These are phyloP conservation scores for Dryoscopus gambensis DNA, from an alignment of 2,113 vertebrate species.

Conservation along the genomic window DNA sequence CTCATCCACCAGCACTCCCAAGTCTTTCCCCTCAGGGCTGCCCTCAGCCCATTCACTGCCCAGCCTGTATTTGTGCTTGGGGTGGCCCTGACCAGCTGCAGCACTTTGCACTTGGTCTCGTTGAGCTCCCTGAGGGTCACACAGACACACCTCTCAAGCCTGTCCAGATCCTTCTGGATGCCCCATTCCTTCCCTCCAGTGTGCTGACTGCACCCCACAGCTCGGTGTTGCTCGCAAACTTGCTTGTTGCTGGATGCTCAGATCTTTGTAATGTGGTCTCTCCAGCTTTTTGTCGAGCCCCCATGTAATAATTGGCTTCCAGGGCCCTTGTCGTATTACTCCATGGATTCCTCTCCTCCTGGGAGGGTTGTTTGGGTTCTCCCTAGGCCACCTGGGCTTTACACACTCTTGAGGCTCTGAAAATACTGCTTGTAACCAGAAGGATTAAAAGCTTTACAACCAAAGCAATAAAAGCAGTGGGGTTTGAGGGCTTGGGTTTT, in stretches of 20 bases:
- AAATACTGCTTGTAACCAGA: not conserved
- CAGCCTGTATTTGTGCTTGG: not conserved
- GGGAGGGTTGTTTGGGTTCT: not conserved
- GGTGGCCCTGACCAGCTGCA: not conserved
- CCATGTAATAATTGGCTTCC: not conserved
- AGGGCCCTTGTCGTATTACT: not conserved
- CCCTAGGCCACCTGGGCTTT: not conserved
- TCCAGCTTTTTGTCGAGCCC: not conserved
- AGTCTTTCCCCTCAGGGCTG: not conserved
- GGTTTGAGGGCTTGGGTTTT: not conserved
- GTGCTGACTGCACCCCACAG: not conserved
- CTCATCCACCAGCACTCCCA: not conserved
- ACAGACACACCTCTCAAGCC: not conserved
- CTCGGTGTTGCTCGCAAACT: not conserved
- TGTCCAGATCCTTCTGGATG: not conserved
- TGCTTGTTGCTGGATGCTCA: not conserved
- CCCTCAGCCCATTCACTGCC: not conserved
- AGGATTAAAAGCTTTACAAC: not conserved
- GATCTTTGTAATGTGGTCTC: not conserved
- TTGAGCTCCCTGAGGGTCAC: not conserved
- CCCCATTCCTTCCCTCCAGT: not conserved
- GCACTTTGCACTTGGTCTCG: not conserved
- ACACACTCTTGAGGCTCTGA: accelerated
- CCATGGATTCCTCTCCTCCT: not conserved
- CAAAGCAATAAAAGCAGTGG: not conserved